Conservation (phyloP, 2,113 vertebrate genomes). For the Clinocottus analis region DNA sequence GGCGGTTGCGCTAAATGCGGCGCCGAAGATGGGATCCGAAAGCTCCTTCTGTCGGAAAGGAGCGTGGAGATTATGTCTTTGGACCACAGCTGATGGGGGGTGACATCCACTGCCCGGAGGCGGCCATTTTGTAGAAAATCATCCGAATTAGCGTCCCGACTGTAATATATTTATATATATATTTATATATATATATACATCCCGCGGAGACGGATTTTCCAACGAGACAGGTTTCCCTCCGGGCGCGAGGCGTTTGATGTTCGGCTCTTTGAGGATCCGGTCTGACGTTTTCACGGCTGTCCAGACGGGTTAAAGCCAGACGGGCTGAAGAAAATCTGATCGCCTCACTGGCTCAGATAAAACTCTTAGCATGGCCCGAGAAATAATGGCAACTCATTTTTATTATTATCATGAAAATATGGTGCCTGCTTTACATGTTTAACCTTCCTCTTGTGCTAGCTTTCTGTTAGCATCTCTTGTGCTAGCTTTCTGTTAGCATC, state of each 20-base stretch:
- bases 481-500: too few relatives aligned
- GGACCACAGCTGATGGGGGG: slow-evolving; percentile 6
- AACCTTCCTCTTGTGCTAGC: too few relatives aligned
- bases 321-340: neutral
- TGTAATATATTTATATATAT: slow-evolving; percentile 14
- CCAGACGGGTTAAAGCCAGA: neutral
- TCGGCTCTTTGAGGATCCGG: slow-evolving; percentile 39
- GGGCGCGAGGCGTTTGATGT: slow-evolving; percentile 16
- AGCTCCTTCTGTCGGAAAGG: slow-evolving; percentile 10
- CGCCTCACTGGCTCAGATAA: neutral
- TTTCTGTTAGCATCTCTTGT: too few relatives aligned
- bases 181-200: slow-evolving; percentile 10
- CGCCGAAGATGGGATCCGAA: neutral
- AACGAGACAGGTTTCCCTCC: neutral
- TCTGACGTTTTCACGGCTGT: slow-evolving; percentile 27
- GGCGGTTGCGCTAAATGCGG: slow-evolving; percentile 15
- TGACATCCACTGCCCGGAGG: neutral
- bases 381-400: neutral
- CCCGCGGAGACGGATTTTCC: neutral
- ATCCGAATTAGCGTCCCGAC: slow-evolving; percentile 25
- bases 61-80: neutral
- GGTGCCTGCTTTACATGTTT: neutral
- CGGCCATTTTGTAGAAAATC: slow-evolving; percentile 28
- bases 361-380: neutral
- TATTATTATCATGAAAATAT: neutral